Base-by-base conservation (phyloP, 2,888 invertebrate species). In the Drosophila eohydei region DNA sequence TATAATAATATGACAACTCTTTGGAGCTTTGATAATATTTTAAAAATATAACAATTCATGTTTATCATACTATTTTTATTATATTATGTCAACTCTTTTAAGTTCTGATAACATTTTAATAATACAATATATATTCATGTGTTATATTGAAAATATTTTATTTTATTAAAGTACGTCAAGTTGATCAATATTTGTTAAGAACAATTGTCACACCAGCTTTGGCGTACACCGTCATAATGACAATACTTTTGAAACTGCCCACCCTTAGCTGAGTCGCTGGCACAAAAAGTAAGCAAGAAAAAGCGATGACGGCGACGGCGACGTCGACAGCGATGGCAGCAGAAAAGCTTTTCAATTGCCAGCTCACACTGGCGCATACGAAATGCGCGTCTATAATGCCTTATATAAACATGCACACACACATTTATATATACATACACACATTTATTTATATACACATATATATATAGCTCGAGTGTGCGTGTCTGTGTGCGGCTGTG, bases 331-430 rank as follows among this genome's bases (percentile, higher is more conserved):
- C 59, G 64, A 68, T 54, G 62, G 58, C 71, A 83, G 88, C 76
- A 74, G 84, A 78, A 88, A 87, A 87, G 87, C 87, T 87, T 90
- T 87, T 90, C 90, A 87, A 90, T 87, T 87, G 90, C 87, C 87
- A 90, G 87, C 87, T 89, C 77, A 57, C 4, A 52, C 77, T 65
- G 51, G 59, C 41, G 46, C 70, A 70, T 60, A 60, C 61, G 65
- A 81, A 85, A 88, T 70, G 80, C 84, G 84, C 84, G 89, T 85
- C 88, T 71, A 89, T 85, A 85, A 85, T 89, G 88, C 89, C 84
- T 82, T 85, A 89, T 88, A 89, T 89, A 79, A 78, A 79, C 74
- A 80, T 36, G 57, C 68, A 69, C 80, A 71, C 68, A 68, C 74
- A 69, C 57, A 59, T 6, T 14, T 21, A 28, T 8, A 52, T 21